These are phyloP conservation scores for Coregonus sp. DNA, from an alignment of 2,797 vertebrate genomes.

Conservation along the genomic window DNA sequence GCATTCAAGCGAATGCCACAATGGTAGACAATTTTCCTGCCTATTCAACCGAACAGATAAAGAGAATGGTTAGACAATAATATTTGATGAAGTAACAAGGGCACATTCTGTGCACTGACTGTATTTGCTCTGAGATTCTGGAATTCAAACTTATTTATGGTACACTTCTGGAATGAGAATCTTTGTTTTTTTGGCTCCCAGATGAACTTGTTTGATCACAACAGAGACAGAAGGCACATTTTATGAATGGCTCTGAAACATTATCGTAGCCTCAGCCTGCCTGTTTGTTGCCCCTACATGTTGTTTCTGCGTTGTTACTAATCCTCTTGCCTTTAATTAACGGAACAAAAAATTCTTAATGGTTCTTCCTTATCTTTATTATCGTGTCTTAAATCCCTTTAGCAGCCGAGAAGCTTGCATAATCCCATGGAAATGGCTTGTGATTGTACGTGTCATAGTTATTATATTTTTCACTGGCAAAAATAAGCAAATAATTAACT, in stretches of 20 bases:
- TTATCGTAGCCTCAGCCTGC: slow-evolving; percentile 49
- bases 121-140: background rate
- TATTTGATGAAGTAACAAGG: background rate
- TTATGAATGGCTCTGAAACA: slow-evolving; percentile 63
- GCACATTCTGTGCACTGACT: background rate
- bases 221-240: slow-evolving; percentile 52
- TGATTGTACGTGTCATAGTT: slow-evolving; percentile 65
- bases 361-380: slow-evolving; percentile 76
- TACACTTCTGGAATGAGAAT: slow-evolving; percentile 36
- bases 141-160: slow-evolving; percentile 25
- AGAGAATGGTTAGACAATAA: slow-evolving; percentile 10
- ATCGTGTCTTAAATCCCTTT: slow-evolving; percentile 77
- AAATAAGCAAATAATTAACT: slow-evolving; percentile 58
- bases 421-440: slow-evolving; percentile 70
- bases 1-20: slow-evolving; percentile 20
- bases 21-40: slow-evolving; percentile 15
- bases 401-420: slow-evolving; percentile 70
- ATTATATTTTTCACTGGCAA: slow-evolving; percentile 65
- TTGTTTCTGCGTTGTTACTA: slow-evolving; percentile 63
- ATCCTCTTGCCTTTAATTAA: slow-evolving; percentile 82
- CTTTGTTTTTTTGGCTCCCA: slow-evolving; percentile 14
- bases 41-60: background rate
- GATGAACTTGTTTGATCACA: slow-evolving; percentile 62
- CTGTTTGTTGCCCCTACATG: slow-evolving; percentile 66
- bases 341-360: slow-evolving; percentile 76